phyloP scores from a whole-genome alignment of 2,113 vertebrate species.

The Thomomys bottae region DNA sequence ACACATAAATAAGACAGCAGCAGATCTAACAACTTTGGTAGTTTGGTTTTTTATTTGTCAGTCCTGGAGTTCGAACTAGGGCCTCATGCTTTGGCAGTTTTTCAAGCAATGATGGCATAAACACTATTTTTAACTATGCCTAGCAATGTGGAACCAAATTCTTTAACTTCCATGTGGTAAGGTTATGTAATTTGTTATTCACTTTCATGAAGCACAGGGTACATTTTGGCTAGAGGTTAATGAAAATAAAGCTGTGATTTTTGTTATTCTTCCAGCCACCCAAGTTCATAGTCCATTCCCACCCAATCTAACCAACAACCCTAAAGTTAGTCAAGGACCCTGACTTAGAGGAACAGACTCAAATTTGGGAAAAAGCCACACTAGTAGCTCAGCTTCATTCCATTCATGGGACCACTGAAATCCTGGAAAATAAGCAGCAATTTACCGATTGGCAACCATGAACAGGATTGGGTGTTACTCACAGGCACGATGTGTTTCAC shows the following conservation, averaged over 20 bases:
- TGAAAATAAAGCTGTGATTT: conserved; percentile 4
- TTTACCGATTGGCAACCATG: conserved; percentile 1
- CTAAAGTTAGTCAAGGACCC: neutral
- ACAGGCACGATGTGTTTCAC: neutral
- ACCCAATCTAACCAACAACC: neutral
- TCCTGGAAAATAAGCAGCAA: conserved; percentile 8
- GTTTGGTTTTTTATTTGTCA: neutral
- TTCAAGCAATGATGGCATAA: neutral
- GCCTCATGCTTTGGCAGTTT: neutral
- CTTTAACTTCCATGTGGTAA: neutral
- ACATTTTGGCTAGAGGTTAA: neutral
- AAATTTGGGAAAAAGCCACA: neutral
- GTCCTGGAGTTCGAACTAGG: too few relatives aligned
- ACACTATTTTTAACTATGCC: neutral
- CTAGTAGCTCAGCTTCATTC: neutral
- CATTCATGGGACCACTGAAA: neutral
- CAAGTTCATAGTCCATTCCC: neutral
- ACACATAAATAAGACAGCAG: neutral
- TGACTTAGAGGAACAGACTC: neutral
- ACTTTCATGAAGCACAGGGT: conserved; percentile 1
- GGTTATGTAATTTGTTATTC: neutral
- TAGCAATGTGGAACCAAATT: neutral
- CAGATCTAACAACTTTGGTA: neutral
- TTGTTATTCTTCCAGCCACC: neutral
- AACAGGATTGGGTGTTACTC: neutral